Evolutionary conservation across 2,113 vertebrate species (phyloP).

Genomic region (Antigone vipio): DNA sequence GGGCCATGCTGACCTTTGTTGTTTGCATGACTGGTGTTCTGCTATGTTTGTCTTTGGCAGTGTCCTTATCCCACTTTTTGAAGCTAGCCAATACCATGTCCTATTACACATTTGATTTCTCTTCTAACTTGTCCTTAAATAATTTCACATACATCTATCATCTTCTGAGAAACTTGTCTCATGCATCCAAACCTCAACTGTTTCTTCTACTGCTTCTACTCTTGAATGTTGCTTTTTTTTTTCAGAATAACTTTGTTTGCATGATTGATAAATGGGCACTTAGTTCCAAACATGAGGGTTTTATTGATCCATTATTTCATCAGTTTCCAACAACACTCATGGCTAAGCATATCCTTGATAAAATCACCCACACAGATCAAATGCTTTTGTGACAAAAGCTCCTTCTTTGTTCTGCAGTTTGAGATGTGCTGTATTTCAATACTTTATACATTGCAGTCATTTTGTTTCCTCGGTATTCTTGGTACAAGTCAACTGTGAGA

Average conservation of each 20-base stretch:
- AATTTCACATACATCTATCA: background rate
- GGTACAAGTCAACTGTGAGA: background rate
- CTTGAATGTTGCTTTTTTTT: background rate
- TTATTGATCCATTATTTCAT: conserved; percentile 16
- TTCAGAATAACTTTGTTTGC: background rate
- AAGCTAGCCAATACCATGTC: background rate
- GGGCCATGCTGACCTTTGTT: conserved; percentile 13
- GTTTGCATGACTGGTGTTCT: background rate
- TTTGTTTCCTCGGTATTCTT: background rate
- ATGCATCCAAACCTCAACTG: background rate
- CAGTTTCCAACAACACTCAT: background rate
- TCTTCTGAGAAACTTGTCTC: background rate
- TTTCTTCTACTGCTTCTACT: background rate
- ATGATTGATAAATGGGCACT: background rate
- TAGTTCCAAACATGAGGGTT: background rate
- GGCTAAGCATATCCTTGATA: background rate
- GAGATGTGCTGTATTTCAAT: background rate
- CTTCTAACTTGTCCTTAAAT: background rate
- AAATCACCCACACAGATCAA: background rate
- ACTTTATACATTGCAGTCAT: background rate
- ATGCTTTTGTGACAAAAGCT: background rate
- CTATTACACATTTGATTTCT: background rate
- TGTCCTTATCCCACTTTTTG: background rate
- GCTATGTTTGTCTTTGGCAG: background rate
- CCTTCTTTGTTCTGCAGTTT: background rate